Evolutionary conservation across 2,797 vertebrate genomes (phyloP).

Genomic region (Protosalanx chinensis): DNA sequence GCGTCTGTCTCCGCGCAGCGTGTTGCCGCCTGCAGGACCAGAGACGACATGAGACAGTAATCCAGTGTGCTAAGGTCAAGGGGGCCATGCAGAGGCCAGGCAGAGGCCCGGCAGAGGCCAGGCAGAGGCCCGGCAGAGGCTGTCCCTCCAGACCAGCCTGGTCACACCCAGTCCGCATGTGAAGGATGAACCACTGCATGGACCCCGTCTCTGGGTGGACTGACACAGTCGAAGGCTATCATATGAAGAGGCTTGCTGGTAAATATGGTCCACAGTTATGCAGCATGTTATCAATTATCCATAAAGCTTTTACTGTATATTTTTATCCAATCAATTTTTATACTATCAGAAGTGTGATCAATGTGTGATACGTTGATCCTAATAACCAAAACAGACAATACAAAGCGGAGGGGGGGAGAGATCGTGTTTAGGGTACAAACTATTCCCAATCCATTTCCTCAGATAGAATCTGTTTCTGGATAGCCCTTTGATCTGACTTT

Average conservation of each 20-base stretch:
- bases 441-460: too few relatives aligned
- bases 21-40: not conserved
- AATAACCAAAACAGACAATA: too few relatives aligned
- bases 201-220: not conserved
- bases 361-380: too few relatives aligned
- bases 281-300: not conserved
- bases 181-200: not conserved
- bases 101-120: too few relatives aligned
- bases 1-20: conserved; percentile 17
- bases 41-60: not conserved
- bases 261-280: not conserved
- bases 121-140: conserved; percentile 1
- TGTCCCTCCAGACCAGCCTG: conserved; percentile 2
- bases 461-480: too few relatives aligned
- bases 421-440: too few relatives aligned
- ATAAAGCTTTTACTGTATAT: too few relatives aligned
- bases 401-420: too few relatives aligned
- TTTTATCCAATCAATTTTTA: too few relatives aligned
- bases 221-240: too few relatives aligned
- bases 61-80: not conserved
- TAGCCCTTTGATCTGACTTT: too few relatives aligned
- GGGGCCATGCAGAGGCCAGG: not conserved
- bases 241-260: not conserved
- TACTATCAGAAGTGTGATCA: too few relatives aligned
- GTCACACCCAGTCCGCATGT: not conserved